Conservation (phyloP, 2,888 invertebrate species). For the Operophtera brumata region DNA sequence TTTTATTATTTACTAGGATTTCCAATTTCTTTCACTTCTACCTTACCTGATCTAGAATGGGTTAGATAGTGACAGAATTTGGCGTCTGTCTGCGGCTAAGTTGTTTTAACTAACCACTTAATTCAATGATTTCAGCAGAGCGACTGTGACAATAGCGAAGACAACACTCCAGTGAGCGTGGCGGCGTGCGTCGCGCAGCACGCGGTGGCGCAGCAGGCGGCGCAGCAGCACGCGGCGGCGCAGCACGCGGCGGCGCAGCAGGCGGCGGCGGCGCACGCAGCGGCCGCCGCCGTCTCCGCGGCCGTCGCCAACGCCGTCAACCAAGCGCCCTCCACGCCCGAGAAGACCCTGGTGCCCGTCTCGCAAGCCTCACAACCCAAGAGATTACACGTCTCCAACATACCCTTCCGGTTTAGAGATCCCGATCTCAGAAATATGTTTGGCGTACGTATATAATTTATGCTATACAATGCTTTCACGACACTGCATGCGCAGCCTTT, state of each 20-base stretch:
- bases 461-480: slow-evolving; percentile 23
- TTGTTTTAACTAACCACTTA: too few relatives aligned
- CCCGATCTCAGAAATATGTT: slow-evolving; percentile 99
- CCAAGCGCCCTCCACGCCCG: slow-evolving; percentile 61
- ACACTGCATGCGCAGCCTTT: slow-evolving; percentile 44
- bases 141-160: slow-evolving; percentile 79
- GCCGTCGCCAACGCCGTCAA: slow-evolving; percentile 54
- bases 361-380: slow-evolving; percentile 87
- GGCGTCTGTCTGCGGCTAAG: too few relatives aligned
- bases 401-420: slow-evolving; percentile 99
- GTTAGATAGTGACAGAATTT: too few relatives aligned
- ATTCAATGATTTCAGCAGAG: slow-evolving; percentile 51
- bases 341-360: slow-evolving; percentile 77
- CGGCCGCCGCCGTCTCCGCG: slow-evolving; percentile 66
- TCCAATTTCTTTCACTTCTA: too few relatives aligned
- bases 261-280: slow-evolving; percentile 76
- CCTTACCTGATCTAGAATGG: too few relatives aligned
- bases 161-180: slow-evolving; percentile 76
- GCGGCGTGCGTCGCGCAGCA: slow-evolving; percentile 64
- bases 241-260: slow-evolving; percentile 64
- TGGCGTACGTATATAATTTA: slow-evolving; percentile 87
- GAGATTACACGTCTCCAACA: slow-evolving; percentile 99
- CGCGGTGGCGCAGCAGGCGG: slow-evolving; percentile 58
- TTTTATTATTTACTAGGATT: too few relatives aligned
- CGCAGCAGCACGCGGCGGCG: slow-evolving; percentile 47